Base-by-base conservation (phyloP, 1,140 invertebrate genomes). In the Lordiphosa collinella region DNA sequence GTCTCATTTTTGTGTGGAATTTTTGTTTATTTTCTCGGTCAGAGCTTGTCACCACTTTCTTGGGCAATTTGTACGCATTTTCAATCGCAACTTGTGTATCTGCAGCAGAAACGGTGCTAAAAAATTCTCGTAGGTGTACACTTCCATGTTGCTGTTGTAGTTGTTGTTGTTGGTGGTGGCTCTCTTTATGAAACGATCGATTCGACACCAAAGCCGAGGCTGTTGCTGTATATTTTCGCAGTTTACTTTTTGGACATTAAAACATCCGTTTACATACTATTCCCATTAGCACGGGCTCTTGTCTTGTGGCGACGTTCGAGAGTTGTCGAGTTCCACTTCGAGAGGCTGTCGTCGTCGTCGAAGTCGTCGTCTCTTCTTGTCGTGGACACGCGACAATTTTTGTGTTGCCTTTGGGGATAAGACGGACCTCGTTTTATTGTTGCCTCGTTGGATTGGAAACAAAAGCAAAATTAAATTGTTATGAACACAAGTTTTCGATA, bases 171-270 rank as follows among this genome's bases (percentile, higher is more conserved):
- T 40, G 7, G 16, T 41, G 48, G 34, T 38, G 7, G 5, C 1
- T 43, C 47, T 44, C 41, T 12, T 10, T 44, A 31, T 40, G 57
- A 66, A 44, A 29, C 38, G 44, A 55, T 16, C 46, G 54, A 75
- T 49, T 29, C 41, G 41, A 44, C 41, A 44, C 38, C 65, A 60
- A 63, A 63, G 11, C 13, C 22, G 44, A 34, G 13, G 34, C 37
- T 54, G 40, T 54, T 32, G 38, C 9, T 48, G 52, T 53, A 61
- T 84, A 61, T 84, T 78, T 84, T 84, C 64, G 79, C 79, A 85
- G 79, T 85, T 84, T 85, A 84, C 78, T 84, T 84, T 84, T 84
- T 84, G 78, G 78, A 85, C 80, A 85, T 85, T 85, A 85, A 85
- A 85, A 85, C 79, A 85, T 85, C 79, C 79, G 79, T 85, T 85